phyloP scores from a whole-genome alignment of 2,113 vertebrate species.

The Colaptes auratus region DNA sequence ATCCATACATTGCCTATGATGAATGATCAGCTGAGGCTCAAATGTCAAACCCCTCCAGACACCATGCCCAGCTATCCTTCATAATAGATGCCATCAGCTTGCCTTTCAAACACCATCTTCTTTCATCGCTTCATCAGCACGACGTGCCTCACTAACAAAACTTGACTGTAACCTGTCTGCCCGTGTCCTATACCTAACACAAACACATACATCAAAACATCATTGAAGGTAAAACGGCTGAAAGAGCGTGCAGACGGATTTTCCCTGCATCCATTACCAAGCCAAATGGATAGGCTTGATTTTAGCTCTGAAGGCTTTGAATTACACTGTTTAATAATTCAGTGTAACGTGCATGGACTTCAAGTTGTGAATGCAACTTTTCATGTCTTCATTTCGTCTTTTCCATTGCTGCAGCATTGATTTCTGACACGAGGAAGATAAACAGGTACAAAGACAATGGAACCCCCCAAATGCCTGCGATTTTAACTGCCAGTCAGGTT shows the following conservation, averaged over 20 bases:
- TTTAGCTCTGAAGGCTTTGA: slow-evolving; percentile 13
- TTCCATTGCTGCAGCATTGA: slow-evolving; percentile 3
- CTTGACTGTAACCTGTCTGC: background rate
- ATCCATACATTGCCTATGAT: background rate
- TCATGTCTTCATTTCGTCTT: slow-evolving; percentile 17
- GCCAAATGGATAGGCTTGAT: background rate
- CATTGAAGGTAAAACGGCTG: background rate
- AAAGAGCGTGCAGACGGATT: background rate
- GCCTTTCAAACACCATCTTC: background rate
- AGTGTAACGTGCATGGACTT: background rate
- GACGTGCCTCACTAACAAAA: background rate
- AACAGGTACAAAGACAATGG: background rate
- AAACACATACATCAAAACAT: background rate
- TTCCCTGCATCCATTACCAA: background rate
- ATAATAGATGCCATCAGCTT: background rate
- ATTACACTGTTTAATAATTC: slow-evolving; percentile 43
- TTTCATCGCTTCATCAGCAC: background rate
- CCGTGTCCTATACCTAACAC: background rate
- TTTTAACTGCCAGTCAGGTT: background rate
- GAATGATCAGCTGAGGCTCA: background rate
- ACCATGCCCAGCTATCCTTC: background rate
- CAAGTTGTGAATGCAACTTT: background rate
- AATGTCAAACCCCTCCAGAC: background rate
- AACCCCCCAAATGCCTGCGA: background rate
- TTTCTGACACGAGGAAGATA: slow-evolving; percentile 32